These are phyloP conservation scores for Prunella himalayana DNA, from an alignment of 2,113 vertebrate genomes.

Conservation along the genomic window DNA sequence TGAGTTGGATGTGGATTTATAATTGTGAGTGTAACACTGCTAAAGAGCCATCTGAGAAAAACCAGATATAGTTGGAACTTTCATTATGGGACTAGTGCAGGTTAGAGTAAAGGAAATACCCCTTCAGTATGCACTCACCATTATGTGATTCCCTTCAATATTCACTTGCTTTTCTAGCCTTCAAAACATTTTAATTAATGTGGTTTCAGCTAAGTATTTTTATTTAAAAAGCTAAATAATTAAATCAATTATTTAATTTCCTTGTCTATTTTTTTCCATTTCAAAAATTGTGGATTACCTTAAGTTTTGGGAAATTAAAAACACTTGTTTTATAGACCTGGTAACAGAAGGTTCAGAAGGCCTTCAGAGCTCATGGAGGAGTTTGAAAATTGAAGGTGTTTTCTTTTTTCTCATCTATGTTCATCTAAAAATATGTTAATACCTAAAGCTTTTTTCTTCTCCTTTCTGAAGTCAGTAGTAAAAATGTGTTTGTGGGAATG, in stretches of 20 bases:
- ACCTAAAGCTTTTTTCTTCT: not conserved
- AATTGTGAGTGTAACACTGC: not conserved
- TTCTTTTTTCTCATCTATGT: not conserved
- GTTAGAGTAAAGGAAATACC: not conserved
- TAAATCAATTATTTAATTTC: not conserved
- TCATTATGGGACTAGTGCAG: not conserved
- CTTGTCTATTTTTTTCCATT: not conserved
- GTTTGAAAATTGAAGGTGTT: not conserved
- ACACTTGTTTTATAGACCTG: fast-evolving
- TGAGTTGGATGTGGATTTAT: not conserved
- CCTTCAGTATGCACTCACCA: not conserved
- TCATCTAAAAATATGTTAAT: not conserved
- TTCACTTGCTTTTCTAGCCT: not conserved
- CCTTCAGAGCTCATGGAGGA: not conserved
- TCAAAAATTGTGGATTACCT: not conserved
- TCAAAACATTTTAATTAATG: not conserved
- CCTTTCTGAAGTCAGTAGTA: not conserved
- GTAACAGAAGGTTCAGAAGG: not conserved
- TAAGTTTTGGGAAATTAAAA: not conserved
- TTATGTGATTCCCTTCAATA: not conserved
- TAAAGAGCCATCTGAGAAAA: not conserved
- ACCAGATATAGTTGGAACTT: not conserved
- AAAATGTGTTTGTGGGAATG: not conserved
- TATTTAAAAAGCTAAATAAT: not conserved
- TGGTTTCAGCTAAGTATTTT: not conserved